phyloP scores from a whole-genome alignment of 2,113 vertebrate species.

The Alexandromys fortis region DNA sequence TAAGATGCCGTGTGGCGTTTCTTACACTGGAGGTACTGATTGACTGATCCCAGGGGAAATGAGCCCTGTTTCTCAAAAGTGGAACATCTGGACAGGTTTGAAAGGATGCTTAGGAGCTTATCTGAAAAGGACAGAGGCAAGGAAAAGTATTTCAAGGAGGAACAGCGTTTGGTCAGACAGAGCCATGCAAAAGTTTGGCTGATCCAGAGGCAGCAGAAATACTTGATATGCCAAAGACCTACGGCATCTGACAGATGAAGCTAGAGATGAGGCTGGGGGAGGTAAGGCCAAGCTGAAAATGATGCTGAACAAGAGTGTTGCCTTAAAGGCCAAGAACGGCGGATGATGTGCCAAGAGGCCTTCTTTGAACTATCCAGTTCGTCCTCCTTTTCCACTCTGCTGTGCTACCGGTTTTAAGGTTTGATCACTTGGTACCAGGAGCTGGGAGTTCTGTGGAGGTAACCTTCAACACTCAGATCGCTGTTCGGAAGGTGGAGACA shows the following conservation, averaged over 20 bases:
- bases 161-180: neutral
- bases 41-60: constrained; percentile 62
- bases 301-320: neutral
- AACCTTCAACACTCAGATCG: constrained; percentile 30
- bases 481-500: neutral
- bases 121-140: constrained; percentile 39
- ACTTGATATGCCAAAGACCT: neutral
- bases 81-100: constrained; percentile 35
- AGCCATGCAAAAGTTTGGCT: constrained; percentile 3
- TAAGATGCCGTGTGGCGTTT: constrained; percentile 49
- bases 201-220: neutral
- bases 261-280: constrained; percentile 7
- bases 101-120: constrained; percentile 51
- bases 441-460: constrained; percentile 14
- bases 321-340: neutral
- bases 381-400: constrained; percentile 3
- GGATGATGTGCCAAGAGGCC: neutral
- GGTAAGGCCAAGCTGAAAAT: neutral
- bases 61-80: constrained; percentile 43
- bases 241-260: neutral
- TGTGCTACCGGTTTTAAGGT: neutral
- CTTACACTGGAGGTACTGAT: constrained; percentile 56
- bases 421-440: constrained; percentile 15
- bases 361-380: neutral
- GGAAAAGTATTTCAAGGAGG: neutral